A percentile compares a stretch with the other conserved stretches of the same genome.
Evolutionary conservation across 2,888 invertebrate species (phyloP).

Genomic region (Gibbula magus): DNA sequence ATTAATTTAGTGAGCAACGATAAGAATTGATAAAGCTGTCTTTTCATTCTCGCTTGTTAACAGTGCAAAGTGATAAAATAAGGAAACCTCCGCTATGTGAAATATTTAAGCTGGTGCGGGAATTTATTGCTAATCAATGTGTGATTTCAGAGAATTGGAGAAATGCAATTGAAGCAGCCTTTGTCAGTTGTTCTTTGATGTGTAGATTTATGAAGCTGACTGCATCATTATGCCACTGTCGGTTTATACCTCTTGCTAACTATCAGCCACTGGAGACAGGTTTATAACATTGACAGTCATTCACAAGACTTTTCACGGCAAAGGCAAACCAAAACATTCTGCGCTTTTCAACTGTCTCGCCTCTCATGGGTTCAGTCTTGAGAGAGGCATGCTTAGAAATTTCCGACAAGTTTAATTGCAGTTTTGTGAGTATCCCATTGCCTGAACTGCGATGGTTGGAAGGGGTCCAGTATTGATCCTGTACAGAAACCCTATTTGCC

Average conservation of each 20-base stretch:
- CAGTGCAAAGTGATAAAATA: background rate
- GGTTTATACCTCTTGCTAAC: background rate
- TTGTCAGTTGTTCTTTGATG: background rate
- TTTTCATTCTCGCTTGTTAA: background rate
- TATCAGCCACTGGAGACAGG: background rate
- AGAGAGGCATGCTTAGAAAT: too few relatives aligned
- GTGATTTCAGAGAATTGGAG: background rate
- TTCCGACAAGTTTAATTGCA: too few relatives aligned
- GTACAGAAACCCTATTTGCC: background rate
- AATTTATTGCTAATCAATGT: slow-evolving; percentile 1
- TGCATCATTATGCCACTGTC: background rate
- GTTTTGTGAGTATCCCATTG: too few relatives aligned
- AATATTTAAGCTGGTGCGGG: background rate
- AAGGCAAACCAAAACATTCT: too few relatives aligned
- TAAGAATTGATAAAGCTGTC: background rate
- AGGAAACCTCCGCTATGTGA: background rate
- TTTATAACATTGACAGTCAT: background rate
- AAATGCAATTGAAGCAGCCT: background rate
- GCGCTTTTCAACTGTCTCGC: too few relatives aligned
- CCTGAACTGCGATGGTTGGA: too few relatives aligned
- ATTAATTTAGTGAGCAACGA: background rate
- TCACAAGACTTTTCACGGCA: background rate
- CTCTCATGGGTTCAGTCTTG: too few relatives aligned
- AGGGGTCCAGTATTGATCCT: background rate
- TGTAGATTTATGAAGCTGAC: background rate